Conservation (phyloP, 2,797 vertebrate species). For the Corythornis leucogaster region DNA sequence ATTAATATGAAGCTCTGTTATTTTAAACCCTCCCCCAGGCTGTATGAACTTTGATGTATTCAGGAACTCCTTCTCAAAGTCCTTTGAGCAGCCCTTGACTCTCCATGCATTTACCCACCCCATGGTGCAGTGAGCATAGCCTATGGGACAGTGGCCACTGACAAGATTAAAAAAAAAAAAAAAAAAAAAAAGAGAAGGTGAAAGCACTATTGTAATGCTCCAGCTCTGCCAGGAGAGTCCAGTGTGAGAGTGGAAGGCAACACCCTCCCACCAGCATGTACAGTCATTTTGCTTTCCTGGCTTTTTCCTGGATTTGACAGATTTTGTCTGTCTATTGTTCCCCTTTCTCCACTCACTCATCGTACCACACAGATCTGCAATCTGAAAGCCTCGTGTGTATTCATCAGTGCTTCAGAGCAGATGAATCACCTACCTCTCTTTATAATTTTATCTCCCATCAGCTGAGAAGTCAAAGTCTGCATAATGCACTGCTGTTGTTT, state of each 20-base stretch:
- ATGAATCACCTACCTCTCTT: constrained; percentile 58
- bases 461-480: constrained; percentile 39
- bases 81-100: neutral
- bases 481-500: constrained; percentile 44
- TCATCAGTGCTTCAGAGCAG: constrained; percentile 23
- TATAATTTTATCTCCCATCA: constrained; percentile 55
- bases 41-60: neutral
- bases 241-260: neutral
- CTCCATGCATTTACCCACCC: neutral
- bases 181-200: neutral
- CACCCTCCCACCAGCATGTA: neutral
- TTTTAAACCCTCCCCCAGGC: neutral
- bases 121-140: neutral
- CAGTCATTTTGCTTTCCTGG: neutral
- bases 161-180: neutral
- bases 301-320: neutral
- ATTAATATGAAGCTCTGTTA: neutral
- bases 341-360: neutral
- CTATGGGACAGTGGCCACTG: neutral
- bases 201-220: neutral
- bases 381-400: neutral
- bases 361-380: neutral
- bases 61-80: neutral
- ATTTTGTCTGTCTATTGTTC: neutral
- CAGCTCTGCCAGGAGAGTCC: neutral